Conservation (phyloP, 35 echinoderm and acorn worm species). For the Acanthaster planci region DNA sequence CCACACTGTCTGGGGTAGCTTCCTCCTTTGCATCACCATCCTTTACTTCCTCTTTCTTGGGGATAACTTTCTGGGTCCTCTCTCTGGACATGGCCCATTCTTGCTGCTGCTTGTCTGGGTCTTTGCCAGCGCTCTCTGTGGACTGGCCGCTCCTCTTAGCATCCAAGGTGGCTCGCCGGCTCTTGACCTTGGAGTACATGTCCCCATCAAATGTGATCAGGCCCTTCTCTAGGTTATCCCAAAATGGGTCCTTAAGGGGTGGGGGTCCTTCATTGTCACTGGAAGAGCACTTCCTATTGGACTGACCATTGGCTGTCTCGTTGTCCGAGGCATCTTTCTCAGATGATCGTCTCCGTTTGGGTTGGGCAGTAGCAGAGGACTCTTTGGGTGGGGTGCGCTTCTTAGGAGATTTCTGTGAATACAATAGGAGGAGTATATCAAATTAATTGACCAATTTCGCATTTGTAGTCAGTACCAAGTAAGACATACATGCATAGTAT, state of each 20-base stretch:
- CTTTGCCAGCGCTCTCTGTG: constrained; percentile 47
- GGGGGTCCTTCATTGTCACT: constrained; percentile 5
- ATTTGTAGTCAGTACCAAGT: too few relatives aligned
- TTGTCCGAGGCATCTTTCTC: neutral
- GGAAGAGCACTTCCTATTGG: neutral
- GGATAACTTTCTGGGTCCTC: neutral
- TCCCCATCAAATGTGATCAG: constrained; percentile 81
- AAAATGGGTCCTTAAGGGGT: constrained; percentile 81
- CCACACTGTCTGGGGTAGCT: neutral
- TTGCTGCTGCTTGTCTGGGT: constrained; percentile 4
- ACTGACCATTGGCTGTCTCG: neutral
- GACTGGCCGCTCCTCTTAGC: constrained; percentile 54
- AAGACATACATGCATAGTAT: too few relatives aligned
- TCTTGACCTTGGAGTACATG: constrained; percentile 95
- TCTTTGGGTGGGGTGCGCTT: neutral
- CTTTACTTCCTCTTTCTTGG: neutral
- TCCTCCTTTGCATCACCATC: neutral
- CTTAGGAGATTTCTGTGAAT: neutral
- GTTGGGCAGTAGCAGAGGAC: neutral
- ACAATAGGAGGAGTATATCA: neutral
- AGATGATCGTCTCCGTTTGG: neutral
- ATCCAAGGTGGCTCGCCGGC: constrained; percentile 83
- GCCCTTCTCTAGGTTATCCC: constrained; percentile 88
- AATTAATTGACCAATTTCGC: too few relatives aligned
- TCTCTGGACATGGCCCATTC: neutral